Percentiles rank a stretch among this genome's conserved stretches.
phyloP scores from a whole-genome alignment of 2,797 vertebrate genomes.

The Uromys caudimaculatus region DNA sequence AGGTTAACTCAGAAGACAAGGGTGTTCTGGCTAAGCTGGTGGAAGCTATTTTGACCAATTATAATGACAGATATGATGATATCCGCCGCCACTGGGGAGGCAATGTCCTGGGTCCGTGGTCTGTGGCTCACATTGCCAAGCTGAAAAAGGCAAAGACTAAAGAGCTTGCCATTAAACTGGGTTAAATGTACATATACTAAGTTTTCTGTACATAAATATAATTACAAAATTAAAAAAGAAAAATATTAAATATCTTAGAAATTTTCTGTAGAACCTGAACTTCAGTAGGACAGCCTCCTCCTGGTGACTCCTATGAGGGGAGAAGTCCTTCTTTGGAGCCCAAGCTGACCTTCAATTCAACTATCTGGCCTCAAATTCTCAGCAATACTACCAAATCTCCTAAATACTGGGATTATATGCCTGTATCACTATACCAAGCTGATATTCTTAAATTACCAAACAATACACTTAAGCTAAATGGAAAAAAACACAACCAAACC shows the following conservation, averaged over 20 bases:
- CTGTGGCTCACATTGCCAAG: too few relatives aligned
- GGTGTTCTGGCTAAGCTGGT: too few relatives aligned
- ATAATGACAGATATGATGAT: too few relatives aligned
- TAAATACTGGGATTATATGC: neutral
- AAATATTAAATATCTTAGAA: neutral
- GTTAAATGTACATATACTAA: too few relatives aligned
- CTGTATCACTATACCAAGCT: neutral
- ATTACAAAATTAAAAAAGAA: neutral
- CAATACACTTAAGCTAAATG: neutral
- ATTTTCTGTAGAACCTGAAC: slow-evolving; percentile 48
- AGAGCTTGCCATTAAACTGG: too few relatives aligned
- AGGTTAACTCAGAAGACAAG: too few relatives aligned
- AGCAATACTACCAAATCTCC: neutral
- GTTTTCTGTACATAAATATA: too few relatives aligned
- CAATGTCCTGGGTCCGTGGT: too few relatives aligned
- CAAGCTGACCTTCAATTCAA: neutral
- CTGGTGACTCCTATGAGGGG: neutral
- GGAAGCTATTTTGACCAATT: too few relatives aligned
- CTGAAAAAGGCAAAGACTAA: too few relatives aligned
- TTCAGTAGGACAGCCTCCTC: slow-evolving; percentile 16
- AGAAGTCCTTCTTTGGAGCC: neutral
- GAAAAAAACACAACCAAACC: neutral
- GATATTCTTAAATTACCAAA: neutral
- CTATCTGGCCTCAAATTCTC: neutral
- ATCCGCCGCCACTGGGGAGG: too few relatives aligned